Percentiles rank a stretch among this genome's conserved stretches.
Evolutionary conservation across 2,888 invertebrate genomes (phyloP).

Genomic region (Apodemia duryi): DNA sequence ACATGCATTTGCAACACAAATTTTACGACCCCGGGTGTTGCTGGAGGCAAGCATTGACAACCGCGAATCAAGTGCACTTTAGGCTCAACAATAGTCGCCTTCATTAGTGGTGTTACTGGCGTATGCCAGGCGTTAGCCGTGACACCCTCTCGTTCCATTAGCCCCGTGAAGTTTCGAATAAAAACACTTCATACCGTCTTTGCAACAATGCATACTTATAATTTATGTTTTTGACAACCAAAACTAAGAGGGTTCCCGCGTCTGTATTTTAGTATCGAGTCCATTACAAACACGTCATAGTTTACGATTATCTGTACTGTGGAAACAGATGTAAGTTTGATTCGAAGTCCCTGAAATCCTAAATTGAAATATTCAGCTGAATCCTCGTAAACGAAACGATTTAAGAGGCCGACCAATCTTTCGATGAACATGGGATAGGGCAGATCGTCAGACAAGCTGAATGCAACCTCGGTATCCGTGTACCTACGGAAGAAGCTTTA

Average conservation of each 20-base stretch:
- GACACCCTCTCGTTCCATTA: slow-evolving; percentile 67
- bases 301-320: not conserved
- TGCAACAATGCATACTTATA: slow-evolving; percentile 66
- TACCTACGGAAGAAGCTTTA: slow-evolving; percentile 69
- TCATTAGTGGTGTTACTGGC: slow-evolving; percentile 73
- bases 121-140: slow-evolving; percentile 69
- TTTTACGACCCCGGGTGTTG: slow-evolving; percentile 49
- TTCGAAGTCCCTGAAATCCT: no score
- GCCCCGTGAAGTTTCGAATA: slow-evolving; percentile 58
- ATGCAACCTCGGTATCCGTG: slow-evolving; percentile 67
- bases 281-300: slow-evolving; percentile 22
- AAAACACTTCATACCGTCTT: slow-evolving; percentile 67
- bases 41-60: slow-evolving; percentile 39
- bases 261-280: slow-evolving; percentile 59
- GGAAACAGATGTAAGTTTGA: no score
- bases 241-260: slow-evolving; percentile 54
- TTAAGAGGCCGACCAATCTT: slow-evolving; percentile 69
- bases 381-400: slow-evolving; percentile 69
- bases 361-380: slow-evolving; percentile 29
- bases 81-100: slow-evolving; percentile 66
- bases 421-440: slow-evolving; percentile 59
- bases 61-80: slow-evolving; percentile 66
- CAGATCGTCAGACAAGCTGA: slow-evolving; percentile 73
- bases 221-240: slow-evolving; percentile 71
- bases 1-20: slow-evolving; percentile 35